These are phyloP conservation scores for Perizoma flavofasciatum DNA, from an alignment of 2,888 invertebrate species.

Conservation along the genomic window DNA sequence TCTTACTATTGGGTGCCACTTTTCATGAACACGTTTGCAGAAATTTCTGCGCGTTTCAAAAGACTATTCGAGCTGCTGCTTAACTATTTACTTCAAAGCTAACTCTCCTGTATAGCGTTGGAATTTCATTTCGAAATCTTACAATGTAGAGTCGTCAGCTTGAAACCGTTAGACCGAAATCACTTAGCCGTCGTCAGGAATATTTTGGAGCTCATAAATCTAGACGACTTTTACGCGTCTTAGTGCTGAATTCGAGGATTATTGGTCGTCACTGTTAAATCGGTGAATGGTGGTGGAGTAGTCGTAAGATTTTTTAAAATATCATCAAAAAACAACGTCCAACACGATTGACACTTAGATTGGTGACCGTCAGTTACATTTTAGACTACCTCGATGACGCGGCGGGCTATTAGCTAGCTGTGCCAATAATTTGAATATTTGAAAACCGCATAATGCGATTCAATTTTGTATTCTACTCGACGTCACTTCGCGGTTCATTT, in stretches of 20 bases:
- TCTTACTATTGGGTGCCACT: no score
- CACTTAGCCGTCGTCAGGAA: constrained; percentile 31
- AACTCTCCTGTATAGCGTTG: not conserved
- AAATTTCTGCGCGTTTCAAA: no score
- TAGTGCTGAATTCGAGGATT: constrained; percentile 20
- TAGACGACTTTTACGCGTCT: constrained; percentile 33
- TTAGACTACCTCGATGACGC: no score
- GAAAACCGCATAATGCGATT: constrained; percentile 19
- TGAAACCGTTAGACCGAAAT: constrained; percentile 28
- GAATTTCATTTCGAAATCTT: constrained; percentile 12
- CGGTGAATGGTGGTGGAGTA: not conserved
- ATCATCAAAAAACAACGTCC: no score
- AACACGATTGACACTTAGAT: no score
- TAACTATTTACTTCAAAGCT: no score
- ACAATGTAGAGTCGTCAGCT: constrained; percentile 12
- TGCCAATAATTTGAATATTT: constrained; percentile 4
- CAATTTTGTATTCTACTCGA: constrained; percentile 19
- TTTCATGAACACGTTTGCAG: no score
- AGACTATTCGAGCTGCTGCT: no score
- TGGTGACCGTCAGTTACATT: no score
- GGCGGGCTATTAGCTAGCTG: no score
- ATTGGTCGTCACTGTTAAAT: constrained; percentile 30
- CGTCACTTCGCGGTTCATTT: constrained; percentile 31
- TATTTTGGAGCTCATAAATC: constrained; percentile 32
- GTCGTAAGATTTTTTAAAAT: no score